Conservation (phyloP, 2,888 invertebrate species). For the Ethmia dodecea region DNA sequence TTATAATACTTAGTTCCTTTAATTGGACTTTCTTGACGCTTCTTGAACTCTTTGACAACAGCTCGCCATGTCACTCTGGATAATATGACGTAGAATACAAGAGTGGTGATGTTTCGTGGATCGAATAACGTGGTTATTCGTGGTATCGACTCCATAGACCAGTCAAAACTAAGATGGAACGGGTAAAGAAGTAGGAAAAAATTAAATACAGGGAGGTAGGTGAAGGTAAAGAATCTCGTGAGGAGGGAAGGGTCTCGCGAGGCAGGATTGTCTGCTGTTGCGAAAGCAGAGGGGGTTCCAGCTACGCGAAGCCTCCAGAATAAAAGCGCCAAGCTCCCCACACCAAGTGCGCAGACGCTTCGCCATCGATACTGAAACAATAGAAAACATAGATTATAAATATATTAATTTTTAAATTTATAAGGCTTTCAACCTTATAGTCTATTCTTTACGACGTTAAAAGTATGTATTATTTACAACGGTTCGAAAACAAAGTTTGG, state of each 20-base stretch:
- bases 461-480: not conserved
- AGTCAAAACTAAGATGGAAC: constrained; percentile 94
- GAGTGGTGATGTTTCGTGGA: constrained; percentile 85
- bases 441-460: not conserved
- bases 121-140: constrained; percentile 88
- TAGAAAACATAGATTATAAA: not conserved
- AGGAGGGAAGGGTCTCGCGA: constrained; percentile 89
- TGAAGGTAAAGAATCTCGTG: constrained; percentile 92
- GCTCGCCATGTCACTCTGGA: constrained; percentile 62
- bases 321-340: constrained; percentile 82
- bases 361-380: constrained; percentile 83
- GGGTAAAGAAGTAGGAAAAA: constrained; percentile 92
- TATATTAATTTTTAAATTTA: not conserved
- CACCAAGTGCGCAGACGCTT: constrained; percentile 82
- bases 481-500: not conserved
- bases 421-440: not conserved
- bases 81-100: constrained; percentile 83
- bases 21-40: constrained; percentile 42
- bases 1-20: constrained; percentile 59
- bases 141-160: constrained; percentile 99
- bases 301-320: constrained; percentile 88
- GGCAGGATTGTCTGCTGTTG: constrained; percentile 97
- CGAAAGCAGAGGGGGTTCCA: constrained; percentile 87
- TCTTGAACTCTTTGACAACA: constrained; percentile 52
- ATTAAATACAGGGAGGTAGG: constrained; percentile 94